phyloP scores from a whole-genome alignment of 2,113 vertebrate genomes.

The Corythaixoides concolor region DNA sequence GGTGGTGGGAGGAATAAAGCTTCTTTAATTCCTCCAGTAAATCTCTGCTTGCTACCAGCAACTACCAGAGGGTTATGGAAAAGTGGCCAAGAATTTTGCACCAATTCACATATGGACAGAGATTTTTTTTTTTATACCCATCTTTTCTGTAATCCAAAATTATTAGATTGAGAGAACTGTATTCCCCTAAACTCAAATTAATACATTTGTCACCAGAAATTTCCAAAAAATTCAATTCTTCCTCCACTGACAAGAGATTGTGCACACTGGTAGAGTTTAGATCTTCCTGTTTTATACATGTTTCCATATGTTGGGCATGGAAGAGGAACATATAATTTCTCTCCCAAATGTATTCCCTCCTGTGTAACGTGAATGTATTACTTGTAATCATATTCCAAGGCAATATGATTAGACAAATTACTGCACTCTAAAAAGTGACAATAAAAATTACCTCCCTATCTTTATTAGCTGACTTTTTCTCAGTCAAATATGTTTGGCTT shows the following conservation, averaged over 20 bases:
- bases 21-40: neutral
- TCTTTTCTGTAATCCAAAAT: neutral
- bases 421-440: neutral
- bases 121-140: neutral
- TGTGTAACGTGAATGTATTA: neutral
- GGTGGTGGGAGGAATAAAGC: neutral
- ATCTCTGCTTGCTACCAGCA: neutral
- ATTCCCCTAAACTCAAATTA: neutral
- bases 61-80: neutral
- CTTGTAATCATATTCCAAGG: neutral
- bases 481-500: neutral
- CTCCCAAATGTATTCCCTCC: neutral
- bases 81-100: neutral
- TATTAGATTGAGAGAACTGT: neutral
- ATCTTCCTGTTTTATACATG: neutral
- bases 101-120: neutral
- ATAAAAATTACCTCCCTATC: neutral
- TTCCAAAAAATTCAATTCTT: neutral
- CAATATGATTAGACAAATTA: conserved; percentile 9
- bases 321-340: neutral
- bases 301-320: neutral
- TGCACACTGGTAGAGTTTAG: neutral
- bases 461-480: conserved; percentile 32
- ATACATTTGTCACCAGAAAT: neutral
- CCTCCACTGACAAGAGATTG: neutral